A percentile compares a stretch with the other conserved stretches of the same genome.
phyloP scores from a whole-genome alignment of 2,797 vertebrate genomes.

The Tragelaphus eurycerus region DNA sequence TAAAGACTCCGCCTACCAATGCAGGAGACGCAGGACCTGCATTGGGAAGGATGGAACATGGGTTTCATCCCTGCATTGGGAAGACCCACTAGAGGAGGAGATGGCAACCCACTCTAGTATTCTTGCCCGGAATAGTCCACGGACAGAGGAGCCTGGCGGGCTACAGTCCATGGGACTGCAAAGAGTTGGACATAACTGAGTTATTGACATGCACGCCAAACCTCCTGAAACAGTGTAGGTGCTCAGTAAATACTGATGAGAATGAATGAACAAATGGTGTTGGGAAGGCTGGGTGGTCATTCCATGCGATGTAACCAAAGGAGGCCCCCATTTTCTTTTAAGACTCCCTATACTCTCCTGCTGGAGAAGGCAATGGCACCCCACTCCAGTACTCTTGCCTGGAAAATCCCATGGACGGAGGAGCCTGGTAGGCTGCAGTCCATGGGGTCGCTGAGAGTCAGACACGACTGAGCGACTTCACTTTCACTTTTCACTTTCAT shows the following conservation, averaged over 20 bases:
- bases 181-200: background rate
- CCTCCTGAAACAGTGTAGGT: background rate
- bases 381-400: too few relatives aligned
- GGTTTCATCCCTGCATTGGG: background rate
- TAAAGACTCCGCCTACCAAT: background rate
- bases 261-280: background rate
- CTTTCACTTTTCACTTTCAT: too few relatives aligned
- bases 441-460: too few relatives aligned
- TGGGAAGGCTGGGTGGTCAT: background rate
- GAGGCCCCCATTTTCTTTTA: background rate
- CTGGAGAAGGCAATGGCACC: too few relatives aligned
- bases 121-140: background rate
- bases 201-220: background rate
- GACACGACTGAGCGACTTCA: too few relatives aligned
- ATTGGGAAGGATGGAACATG: background rate
- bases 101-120: background rate
- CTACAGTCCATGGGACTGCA: background rate
- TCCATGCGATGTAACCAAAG: rapidly evolving
- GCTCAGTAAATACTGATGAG: background rate
- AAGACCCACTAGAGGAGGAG: background rate
- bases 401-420: too few relatives aligned
- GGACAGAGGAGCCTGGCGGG: background rate
- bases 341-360: background rate
- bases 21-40: background rate
- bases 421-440: too few relatives aligned